phyloP scores from a whole-genome alignment of 2,888 invertebrate genomes.

The Dromius quadrimaculatus region DNA sequence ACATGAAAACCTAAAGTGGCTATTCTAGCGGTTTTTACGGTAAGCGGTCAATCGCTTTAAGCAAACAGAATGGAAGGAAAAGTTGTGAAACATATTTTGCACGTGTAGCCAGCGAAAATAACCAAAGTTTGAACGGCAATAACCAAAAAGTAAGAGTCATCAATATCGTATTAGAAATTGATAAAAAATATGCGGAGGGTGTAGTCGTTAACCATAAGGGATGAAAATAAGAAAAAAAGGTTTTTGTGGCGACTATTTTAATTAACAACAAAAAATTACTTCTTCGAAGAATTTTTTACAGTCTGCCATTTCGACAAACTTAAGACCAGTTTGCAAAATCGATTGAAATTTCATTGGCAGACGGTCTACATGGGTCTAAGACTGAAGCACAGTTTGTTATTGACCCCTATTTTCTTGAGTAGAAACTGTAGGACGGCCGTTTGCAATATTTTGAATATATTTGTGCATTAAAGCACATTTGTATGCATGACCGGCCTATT shows the following conservation, averaged over 20 bases:
- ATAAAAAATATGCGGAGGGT: slow-evolving; percentile 40
- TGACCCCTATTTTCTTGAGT: too few species aligned
- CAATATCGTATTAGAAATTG: slow-evolving; percentile 43
- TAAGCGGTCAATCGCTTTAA: slow-evolving; percentile 17
- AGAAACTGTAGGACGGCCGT: neutral
- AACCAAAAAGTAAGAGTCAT: slow-evolving; percentile 43
- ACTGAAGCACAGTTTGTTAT: too few species aligned
- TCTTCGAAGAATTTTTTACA: too few species aligned
- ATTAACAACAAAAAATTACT: neutral
- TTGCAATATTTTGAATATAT: slow-evolving; percentile 15
- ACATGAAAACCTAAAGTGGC: too few species aligned
- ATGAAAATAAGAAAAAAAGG: neutral
- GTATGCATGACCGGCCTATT: slow-evolving; percentile 23
- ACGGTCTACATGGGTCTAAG: too few species aligned
- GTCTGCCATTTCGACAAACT: too few species aligned
- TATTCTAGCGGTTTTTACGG: too few species aligned
- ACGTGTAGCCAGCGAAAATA: slow-evolving; percentile 13
- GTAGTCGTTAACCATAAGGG: too few species aligned
- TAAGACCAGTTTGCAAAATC: too few species aligned
- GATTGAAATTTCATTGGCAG: too few species aligned
- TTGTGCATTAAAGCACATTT: slow-evolving; percentile 19
- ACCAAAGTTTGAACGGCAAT: slow-evolving; percentile 46
- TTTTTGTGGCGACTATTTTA: neutral
- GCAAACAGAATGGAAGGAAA: slow-evolving; percentile 14
- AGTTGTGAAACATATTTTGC: slow-evolving; percentile 27